phyloP scores from a whole-genome alignment of 2,113 vertebrate species.

The Lampris incognitus region DNA sequence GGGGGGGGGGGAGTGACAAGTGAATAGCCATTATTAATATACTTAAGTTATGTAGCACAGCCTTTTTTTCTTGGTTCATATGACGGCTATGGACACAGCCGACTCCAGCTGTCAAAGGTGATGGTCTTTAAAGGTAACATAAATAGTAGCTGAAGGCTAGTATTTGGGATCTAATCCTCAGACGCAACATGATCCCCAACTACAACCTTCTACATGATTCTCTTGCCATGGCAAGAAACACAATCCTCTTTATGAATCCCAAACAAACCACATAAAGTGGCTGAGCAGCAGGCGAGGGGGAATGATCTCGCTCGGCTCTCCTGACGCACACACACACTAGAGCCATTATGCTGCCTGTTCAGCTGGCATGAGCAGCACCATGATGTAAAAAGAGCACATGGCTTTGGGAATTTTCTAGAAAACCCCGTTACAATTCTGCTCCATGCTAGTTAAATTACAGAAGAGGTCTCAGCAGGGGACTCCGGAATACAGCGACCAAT shows the following conservation, averaged over 20 bases:
- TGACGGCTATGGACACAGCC: constrained; percentile 45
- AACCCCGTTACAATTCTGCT: constrained; percentile 65
- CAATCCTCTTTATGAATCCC: constrained; percentile 53
- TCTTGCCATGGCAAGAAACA: constrained; percentile 46
- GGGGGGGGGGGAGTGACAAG: constrained; percentile 31
- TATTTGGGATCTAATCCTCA: constrained; percentile 67
- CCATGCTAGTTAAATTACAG: constrained; percentile 78
- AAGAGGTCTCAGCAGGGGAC: constrained; percentile 71
- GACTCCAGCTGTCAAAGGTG: constrained; percentile 50
- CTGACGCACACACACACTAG: constrained; percentile 43
- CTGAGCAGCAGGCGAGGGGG: constrained; percentile 12
- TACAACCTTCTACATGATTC: constrained; percentile 66
- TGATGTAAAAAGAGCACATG: constrained; percentile 56
- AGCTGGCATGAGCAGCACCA: constrained; percentile 52
- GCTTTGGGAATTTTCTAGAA: constrained; percentile 70
- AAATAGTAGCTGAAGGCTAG: constrained; percentile 65
- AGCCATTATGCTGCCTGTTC: constrained; percentile 65
- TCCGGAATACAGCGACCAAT: constrained; percentile 63
- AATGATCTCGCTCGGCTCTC: constrained; percentile 40
- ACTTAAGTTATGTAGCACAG: constrained; percentile 38
- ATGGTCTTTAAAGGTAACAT: constrained; percentile 67
- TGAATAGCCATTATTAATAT: constrained; percentile 53
- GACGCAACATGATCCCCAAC: constrained; percentile 57
- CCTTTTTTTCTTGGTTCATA: constrained; percentile 43
- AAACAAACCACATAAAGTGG: constrained; percentile 53